Evolutionary conservation across 2,888 invertebrate genomes (phyloP), one percentile per base, ranked within the genome.

Genomic region (Eutolmus rufibarbis): DNA sequence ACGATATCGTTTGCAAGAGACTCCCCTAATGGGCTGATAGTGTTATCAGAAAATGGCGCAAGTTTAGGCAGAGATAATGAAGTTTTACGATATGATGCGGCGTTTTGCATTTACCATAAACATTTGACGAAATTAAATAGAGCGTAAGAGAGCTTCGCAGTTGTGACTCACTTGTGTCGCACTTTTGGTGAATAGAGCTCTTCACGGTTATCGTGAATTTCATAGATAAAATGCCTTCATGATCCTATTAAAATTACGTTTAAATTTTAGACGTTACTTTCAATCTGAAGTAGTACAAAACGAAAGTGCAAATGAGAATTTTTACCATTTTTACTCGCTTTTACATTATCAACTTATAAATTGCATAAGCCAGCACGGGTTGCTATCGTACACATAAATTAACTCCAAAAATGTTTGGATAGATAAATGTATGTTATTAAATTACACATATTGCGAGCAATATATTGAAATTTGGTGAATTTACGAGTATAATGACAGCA

Each of bases 1-100:
- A 66, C 66, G 66, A 66, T 28, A 66, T 66, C 66, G 2, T 66
- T 28, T 37, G 81, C 81, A 56, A 46, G 23, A 28, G 66, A 31
- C 81, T 81, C 81, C 81, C 81, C 56, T 81, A n/a, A 79, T 66
- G 81, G 34, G n/a, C 56, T 56, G 81, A 81, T 81, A 81, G 51
- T n/a, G 28, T 81, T 81, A 56, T 56, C 56, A 57, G 16, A 16
- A 66, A 66, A 66, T 66, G 2, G 66, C 66, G 66, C 66, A 66
- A 66, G 66, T 28, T 57, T 66, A 23, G 28, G 28, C 7, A 28
- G 9, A 66, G 66, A 66, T 66, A 66, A 66, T 8, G 28, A 51
- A 66, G 8, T 66, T 66, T 66, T 19, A 28, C 28, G 66, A 28
- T 66, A 66, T 23, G 23, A 66, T 28, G 28, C 66, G 23, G 28